Evolutionary conservation across 2,113 vertebrate species (phyloP).

Genomic region (Aptenodytes patagonicus): DNA sequence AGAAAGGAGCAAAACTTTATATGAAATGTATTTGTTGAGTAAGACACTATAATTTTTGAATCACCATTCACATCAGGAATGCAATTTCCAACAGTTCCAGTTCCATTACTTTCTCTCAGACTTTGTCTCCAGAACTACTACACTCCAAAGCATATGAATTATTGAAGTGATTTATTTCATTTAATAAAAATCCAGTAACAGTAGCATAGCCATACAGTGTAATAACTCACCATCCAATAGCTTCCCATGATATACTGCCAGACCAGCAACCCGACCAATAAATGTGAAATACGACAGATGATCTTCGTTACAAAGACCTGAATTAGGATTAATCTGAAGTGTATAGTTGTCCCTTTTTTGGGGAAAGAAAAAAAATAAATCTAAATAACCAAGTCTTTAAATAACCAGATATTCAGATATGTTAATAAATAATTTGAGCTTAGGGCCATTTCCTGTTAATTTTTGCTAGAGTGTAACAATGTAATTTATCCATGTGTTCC

Average conservation of each 20-base stretch:
- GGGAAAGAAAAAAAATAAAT: background rate
- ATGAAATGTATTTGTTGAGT: too few species aligned
- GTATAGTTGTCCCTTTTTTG: conserved; percentile 96
- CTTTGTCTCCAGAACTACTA: background rate
- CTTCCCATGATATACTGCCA: conserved; percentile 97
- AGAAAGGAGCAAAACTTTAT: background rate
- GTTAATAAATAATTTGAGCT: background rate
- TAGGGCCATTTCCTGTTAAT: background rate
- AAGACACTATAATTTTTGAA: background rate
- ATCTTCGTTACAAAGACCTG: conserved; percentile 96
- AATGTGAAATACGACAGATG: conserved; percentile 98
- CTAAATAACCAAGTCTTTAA: background rate
- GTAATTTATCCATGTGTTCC: fast-evolving
- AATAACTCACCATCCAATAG: conserved; percentile 88
- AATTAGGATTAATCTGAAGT: conserved; percentile 98
- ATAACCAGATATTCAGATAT: background rate
- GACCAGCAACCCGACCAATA: conserved; percentile 95
- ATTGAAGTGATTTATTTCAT: background rate
- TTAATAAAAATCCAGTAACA: background rate
- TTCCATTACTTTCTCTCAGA: background rate
- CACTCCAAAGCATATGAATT: background rate
- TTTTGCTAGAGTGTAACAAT: background rate
- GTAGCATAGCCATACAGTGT: background rate
- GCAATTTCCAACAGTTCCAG: background rate
- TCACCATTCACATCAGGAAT: background rate